phyloP scores from a whole-genome alignment of 1,140 invertebrate species.

The Drosophila leontia region DNA sequence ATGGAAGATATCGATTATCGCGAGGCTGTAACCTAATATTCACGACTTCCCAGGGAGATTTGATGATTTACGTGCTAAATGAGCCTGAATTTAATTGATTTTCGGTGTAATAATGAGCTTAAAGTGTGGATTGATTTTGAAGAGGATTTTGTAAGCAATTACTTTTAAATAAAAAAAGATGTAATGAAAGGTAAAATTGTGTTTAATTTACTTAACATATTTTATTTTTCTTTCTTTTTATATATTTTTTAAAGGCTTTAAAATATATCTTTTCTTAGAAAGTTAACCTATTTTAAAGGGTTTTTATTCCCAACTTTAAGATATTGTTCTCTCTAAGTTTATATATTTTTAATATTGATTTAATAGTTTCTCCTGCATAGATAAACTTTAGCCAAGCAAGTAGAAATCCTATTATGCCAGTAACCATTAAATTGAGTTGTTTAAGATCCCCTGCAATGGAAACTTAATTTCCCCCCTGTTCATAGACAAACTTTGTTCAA shows the following conservation, averaged over 20 bases:
- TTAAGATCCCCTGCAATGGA: conserved; percentile 13
- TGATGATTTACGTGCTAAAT: conserved; percentile 34
- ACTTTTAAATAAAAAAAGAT: background rate
- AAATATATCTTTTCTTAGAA: background rate
- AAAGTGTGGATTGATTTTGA: too few relatives aligned
- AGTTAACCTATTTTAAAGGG: background rate
- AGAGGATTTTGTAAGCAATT: background rate
- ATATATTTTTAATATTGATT: conserved; percentile 1
- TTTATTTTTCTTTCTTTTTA: background rate
- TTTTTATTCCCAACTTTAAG: background rate
- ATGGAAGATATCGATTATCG: conserved; percentile 45
- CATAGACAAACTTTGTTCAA: conserved; percentile 49
- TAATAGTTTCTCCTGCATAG: background rate
- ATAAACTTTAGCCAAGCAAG: background rate
- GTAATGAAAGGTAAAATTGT: background rate
- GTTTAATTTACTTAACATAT: background rate
- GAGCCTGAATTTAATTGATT: conserved; percentile 26
- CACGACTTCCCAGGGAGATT: conserved; percentile 6
- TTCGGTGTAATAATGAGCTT: background rate
- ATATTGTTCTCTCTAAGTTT: background rate
- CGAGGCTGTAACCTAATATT: conserved; percentile 31
- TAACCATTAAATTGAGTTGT: conserved; percentile 25
- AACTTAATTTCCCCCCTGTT: conserved; percentile 50
- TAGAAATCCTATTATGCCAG: conserved; percentile 7
- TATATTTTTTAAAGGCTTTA: background rate